Base-by-base conservation (phyloP, 2,888 invertebrate species). In the Acleris holmiana region DNA sequence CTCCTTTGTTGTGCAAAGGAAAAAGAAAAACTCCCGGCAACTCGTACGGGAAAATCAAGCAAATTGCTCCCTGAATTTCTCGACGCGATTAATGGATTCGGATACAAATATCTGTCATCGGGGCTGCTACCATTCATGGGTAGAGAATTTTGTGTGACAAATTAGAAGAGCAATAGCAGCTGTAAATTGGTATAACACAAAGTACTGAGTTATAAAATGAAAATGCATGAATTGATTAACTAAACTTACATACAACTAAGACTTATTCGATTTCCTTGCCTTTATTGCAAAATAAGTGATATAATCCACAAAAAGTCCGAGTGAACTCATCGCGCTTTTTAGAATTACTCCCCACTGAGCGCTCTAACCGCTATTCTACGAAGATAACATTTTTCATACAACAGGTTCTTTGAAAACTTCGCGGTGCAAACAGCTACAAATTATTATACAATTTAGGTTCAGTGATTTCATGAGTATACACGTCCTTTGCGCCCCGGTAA, bases 1-100 rank as follows among this genome's bases (percentile, higher is more conserved):
- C 66, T 74, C 76, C 77, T 83, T 85, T 85, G 84, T 84, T 78
- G 81, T 79, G 76, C 73, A 81, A 80, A 79, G 73, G 70, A 79
- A 75, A 75, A 71, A 74, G 73, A 73, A 77, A 80, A 76, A 71
- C 72, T 69, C 76, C 72, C 72, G 67, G 64, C 71, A 76, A 77
- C 75, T 79, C 77, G 79, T 76, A 75, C 73, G 71, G 77, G 75
- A 80, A 82, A 84, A 83, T 80, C 77, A 82, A 81, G 80, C 74
- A 73, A 83, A 81, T 77, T 78, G 76, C 72, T 73, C 70, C 72
- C 72, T 69, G 74, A 76, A 75, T 76, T 77, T 77, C 70, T 66
- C 73, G 68, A 71, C 69, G 72, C 54, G 73, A 80, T 78, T 78
- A 79, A 76, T 76, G 78, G 73, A 70, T 61, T 67, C 54, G 66